phyloP scores from a whole-genome alignment of 2,888 invertebrate genomes.

The Agonopterix heracliana region DNA sequence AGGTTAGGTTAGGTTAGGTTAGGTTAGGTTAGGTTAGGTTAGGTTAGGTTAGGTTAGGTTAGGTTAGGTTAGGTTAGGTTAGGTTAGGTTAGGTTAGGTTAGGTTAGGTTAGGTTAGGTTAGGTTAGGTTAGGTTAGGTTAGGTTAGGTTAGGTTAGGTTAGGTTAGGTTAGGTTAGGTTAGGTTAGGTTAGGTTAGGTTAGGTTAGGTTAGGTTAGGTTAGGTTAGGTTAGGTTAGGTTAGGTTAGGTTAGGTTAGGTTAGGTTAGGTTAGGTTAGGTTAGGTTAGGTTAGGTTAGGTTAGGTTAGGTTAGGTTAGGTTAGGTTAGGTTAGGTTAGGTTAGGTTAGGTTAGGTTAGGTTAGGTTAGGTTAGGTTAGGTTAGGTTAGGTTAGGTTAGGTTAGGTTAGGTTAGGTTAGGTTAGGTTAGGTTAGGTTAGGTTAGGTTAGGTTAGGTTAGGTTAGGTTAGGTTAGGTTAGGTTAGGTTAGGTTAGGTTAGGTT shows the following conservation, averaged over 20 bases:
- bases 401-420: conserved; percentile 15
- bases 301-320: background rate
- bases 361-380: conserved; percentile 6
- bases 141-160: conserved; percentile 4
- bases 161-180: conserved; percentile 6
- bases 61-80: conserved; percentile 20
- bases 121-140: conserved; percentile 10
- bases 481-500: conserved; percentile 11
- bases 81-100: conserved; percentile 17
- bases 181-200: conserved; percentile 2
- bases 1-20: conserved; percentile 20
- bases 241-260: conserved; percentile 9
- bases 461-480: conserved; percentile 12
- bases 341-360: conserved; percentile 1
- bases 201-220: conserved; percentile 9
- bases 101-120: conserved; percentile 4
- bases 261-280: background rate
- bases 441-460: conserved; percentile 14
- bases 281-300: background rate
- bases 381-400: conserved; percentile 15
- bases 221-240: conserved; percentile 11
- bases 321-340: background rate
- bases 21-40: conserved; percentile 11
- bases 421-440: conserved; percentile 14
- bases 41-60: conserved; percentile 16